Percentiles rank a stretch among this genome's conserved stretches.
phyloP scores from a whole-genome alignment of 1,140 invertebrate species.

The Drosophila nasuta region DNA sequence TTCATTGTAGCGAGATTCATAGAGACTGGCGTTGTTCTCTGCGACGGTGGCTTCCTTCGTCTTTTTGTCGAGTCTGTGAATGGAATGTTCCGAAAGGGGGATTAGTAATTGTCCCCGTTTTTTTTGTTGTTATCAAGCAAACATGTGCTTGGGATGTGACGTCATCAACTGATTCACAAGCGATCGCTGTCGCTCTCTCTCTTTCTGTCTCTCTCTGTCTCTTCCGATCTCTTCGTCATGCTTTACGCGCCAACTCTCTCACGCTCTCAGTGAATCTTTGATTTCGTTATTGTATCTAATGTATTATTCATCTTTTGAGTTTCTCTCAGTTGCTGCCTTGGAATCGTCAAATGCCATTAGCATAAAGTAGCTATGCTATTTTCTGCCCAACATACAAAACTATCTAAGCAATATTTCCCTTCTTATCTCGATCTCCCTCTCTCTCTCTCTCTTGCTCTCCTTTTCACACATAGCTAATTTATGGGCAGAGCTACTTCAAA shows the following conservation, averaged over 20 bases:
- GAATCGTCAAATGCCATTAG: conserved; percentile 72
- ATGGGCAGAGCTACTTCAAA: conserved; percentile 48
- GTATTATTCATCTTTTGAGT: conserved; percentile 69
- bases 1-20: conserved; percentile 90
- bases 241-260: neutral
- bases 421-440: neutral
- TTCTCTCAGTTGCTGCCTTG: conserved; percentile 60
- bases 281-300: conserved; percentile 20
- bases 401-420: conserved; percentile 5
- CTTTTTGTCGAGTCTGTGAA: conserved; percentile 91
- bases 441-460: neutral
- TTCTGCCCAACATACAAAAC: conserved; percentile 36
- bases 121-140: conserved; percentile 18
- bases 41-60: conserved; percentile 90
- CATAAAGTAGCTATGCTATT: conserved; percentile 75
- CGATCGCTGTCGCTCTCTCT: neutral
- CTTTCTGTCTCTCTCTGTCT: neutral
- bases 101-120: neutral
- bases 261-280: neutral
- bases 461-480: conserved; percentile 44
- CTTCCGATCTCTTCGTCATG: no score
- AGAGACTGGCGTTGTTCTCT: conserved; percentile 89
- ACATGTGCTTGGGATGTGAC: conserved; percentile 63
- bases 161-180: conserved; percentile 66
- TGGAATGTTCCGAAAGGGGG: neutral